These are phyloP conservation scores for Apis cerana DNA, from an alignment of 1,140 invertebrate species.

Conservation along the genomic window DNA sequence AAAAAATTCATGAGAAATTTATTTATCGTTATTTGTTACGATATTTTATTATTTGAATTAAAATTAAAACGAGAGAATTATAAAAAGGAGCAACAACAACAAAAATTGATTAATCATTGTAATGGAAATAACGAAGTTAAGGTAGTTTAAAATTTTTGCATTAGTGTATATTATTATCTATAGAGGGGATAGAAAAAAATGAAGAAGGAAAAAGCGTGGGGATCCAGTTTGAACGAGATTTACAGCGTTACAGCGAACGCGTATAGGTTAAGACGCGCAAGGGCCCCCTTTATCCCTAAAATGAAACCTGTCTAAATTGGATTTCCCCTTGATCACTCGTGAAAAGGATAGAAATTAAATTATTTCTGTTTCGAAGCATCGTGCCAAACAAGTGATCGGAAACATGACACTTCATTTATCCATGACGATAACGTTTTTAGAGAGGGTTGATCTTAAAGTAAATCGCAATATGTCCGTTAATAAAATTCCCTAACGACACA, in stretches of 20 bases:
- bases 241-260: conserved; percentile 17
- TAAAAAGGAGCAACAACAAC: neutral
- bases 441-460: neutral
- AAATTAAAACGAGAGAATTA: neutral
- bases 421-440: neutral
- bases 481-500: too few relatives aligned
- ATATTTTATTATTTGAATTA: too few relatives aligned
- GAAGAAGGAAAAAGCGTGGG: neutral
- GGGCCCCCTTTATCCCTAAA: conserved; percentile 25
- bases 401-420: conserved; percentile 21
- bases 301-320: conserved; percentile 30
- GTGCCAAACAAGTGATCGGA: neutral
- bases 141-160: neutral
- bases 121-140: too few relatives aligned
- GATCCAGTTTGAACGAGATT: conserved; percentile 28
- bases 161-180: too few relatives aligned
- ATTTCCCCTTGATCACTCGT: conserved; percentile 29
- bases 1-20: too few relatives aligned
- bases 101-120: too few relatives aligned
- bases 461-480: neutral
- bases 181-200: neutral
- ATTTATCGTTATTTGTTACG: too few relatives aligned
- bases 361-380: conserved; percentile 27
- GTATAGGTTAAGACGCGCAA: conserved; percentile 8
- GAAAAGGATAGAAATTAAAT: conserved; percentile 40